Evolutionary conservation across 2,797 vertebrate species (phyloP).

Genomic region (Hirundo rustica): DNA sequence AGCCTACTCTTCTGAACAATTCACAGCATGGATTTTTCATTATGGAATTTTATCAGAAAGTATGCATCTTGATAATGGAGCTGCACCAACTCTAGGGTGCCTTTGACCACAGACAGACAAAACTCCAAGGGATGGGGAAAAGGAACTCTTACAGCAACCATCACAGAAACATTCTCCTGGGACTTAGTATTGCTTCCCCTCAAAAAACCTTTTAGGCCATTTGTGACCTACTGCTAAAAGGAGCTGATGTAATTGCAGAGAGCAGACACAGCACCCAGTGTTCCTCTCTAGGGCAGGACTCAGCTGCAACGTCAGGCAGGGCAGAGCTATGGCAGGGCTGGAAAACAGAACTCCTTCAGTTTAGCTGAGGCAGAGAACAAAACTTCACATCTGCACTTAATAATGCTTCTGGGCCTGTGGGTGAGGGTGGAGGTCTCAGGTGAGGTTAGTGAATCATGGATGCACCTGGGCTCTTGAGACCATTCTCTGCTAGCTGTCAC

Average conservation of each 20-base stretch:
- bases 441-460: neutral
- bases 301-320: neutral
- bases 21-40: neutral
- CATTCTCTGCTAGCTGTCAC: neutral
- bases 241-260: neutral
- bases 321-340: neutral
- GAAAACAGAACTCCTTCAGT: neutral
- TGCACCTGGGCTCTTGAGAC: neutral
- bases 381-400: neutral
- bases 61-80: neutral
- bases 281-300: neutral
- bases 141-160: neutral
- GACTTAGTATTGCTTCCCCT: neutral
- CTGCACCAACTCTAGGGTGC: neutral
- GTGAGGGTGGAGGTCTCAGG: neutral
- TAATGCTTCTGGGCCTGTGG: neutral
- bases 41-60: neutral
- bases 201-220: neutral
- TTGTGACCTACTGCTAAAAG: neutral
- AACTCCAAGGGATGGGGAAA: neutral
- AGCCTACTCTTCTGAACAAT: neutral
- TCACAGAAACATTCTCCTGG: neutral
- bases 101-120: neutral
- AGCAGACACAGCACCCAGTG: neutral
- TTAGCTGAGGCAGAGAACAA: neutral